Conservation (phyloP, 2,797 vertebrate species). For the Gastrophryne carolinensis region DNA sequence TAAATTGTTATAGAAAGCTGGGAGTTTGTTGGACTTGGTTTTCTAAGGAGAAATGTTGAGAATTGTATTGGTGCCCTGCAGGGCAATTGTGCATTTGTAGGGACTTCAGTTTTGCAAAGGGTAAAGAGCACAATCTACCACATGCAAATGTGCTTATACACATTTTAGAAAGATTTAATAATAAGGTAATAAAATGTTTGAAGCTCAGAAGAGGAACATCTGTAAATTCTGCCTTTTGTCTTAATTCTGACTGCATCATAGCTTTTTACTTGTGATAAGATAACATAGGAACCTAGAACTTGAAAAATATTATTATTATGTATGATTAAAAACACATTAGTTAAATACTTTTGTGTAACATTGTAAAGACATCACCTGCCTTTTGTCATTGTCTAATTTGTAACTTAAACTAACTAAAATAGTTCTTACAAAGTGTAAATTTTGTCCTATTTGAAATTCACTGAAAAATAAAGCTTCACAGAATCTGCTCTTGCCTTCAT, state of each 20-base stretch:
- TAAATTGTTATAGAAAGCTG: conserved; percentile 23
- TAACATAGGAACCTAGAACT: too few species aligned
- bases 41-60: conserved; percentile 26
- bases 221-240: conserved; percentile 13
- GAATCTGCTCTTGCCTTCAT: too few species aligned
- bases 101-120: too few species aligned
- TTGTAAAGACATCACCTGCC: background rate
- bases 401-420: too few species aligned
- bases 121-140: too few species aligned
- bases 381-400: background rate
- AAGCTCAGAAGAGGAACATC: conserved; percentile 3
- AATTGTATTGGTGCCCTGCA: conserved; percentile 22
- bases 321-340: conserved; percentile 9
- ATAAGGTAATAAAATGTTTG: conserved; percentile 27
- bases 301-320: background rate
- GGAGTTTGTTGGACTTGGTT: conserved; percentile 29
- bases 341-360: background rate
- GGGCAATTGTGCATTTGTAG: conserved; percentile 3
- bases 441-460: too few species aligned
- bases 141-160: too few species aligned
- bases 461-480: too few species aligned
- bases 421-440: too few species aligned
- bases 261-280: too few species aligned
- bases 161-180: background rate
- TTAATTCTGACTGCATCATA: background rate